These are phyloP conservation scores for Oithona nana DNA, from an alignment of 2,888 invertebrate genomes.

Conservation along the genomic window DNA sequence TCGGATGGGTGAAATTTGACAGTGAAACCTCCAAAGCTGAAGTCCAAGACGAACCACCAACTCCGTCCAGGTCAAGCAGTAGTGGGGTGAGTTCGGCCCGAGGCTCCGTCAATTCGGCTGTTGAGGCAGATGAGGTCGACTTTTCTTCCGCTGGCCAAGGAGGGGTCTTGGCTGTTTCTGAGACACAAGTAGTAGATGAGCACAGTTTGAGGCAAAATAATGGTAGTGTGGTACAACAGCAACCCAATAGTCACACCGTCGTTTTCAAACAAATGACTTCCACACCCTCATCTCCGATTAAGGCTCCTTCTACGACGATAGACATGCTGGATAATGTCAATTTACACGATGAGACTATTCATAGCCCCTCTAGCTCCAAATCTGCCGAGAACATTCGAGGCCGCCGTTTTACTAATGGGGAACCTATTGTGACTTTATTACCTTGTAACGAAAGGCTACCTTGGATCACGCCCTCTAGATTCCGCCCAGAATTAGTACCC, in stretches of 20 bases:
- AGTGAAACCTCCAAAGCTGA: not conserved
- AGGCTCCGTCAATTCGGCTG: conserved; percentile 5
- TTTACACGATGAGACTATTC: not conserved
- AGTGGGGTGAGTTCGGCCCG: conserved; percentile 11
- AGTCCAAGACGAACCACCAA: too few species aligned
- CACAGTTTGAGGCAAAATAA: not conserved
- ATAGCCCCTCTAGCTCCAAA: not conserved
- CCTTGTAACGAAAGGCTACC: conserved; percentile 67
- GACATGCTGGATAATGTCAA: conserved; percentile 12
- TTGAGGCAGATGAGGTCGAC: not conserved
- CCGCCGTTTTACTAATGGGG: conserved; percentile 40
- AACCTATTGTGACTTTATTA: conserved; percentile 69
- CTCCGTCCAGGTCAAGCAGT: not conserved
- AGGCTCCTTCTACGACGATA: too few species aligned
- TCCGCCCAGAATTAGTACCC: conserved; percentile 76
- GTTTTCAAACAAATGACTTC: not conserved
- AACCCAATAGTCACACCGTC: not conserved
- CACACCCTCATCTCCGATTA: not conserved
- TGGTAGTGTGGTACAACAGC: not conserved
- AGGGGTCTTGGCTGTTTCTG: not conserved
- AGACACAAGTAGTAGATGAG: not conserved
- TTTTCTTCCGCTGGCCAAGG: not conserved
- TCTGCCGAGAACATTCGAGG: not conserved
- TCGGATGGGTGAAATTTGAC: conserved; percentile 9
- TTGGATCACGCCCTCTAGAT: conserved; percentile 76